Base-by-base conservation (phyloP, 1,140 invertebrate species). In the Hypsibius dujardini region DNA sequence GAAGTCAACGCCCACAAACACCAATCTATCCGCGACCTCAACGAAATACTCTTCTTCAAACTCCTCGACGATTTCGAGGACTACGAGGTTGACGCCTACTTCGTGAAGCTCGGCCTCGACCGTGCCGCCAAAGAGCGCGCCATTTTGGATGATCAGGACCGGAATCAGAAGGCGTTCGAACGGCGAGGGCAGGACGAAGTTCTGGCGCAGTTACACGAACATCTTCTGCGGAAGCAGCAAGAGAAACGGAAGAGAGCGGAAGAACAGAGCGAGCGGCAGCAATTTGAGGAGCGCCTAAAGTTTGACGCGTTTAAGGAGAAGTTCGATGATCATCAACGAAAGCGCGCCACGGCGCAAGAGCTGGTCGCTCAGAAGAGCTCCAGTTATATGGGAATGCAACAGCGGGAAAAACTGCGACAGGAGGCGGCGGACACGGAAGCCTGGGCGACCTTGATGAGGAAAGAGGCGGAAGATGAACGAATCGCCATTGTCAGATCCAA, bases 251-350 rank as follows among this genome's bases (percentile, higher is more conserved):
- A 56, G 50, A 56, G n/a, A n/a, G 50, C 7, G 50, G n/a, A 7
- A n/a, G 50, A 56, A 56, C 7, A 7, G 7, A 12, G n/a, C n/a
- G 50, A 56, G n/a, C 7, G 50, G n/a, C 7, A 12, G 7, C 50
- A 56, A 7, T 56, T 56, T n/a, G 50, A 56, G n/a, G 50, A 56
- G n/a, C 50, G 50, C 50, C 50, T 56, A 56, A 56, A 56, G 50
- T 56, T 56, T 56, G 50, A 56, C 50, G 50, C 50, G 7, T 56
- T 56, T n/a, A 56, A 56, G n/a, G 50, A 56, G 7, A 7, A n/a
- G 50, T 56, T 56, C 50, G 50, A 56, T 7, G 50, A 56, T n/a
- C 50, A 56, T 56, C 7, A 12, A 12, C 7, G n/a, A n/a, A 56
- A 56, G n/a, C 50, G 7, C 7, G n/a, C 7, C 7, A 12, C n/a